Base-by-base conservation (phyloP, 1,140 invertebrate genomes). In the Ceratoteleas bidentatus region DNA sequence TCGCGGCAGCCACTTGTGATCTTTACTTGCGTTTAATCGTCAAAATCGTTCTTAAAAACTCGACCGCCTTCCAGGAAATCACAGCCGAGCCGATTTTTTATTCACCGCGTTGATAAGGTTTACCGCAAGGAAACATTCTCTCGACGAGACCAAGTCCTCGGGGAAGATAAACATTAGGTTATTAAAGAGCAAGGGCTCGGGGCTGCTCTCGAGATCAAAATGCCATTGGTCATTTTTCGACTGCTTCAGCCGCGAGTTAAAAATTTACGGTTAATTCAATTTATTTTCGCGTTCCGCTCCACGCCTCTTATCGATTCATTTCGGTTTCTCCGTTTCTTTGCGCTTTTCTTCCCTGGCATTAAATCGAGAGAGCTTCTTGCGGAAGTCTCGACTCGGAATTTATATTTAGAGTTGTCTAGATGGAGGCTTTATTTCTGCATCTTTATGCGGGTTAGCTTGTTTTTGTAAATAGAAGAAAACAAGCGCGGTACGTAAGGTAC, bases 161-260 rank as follows among this genome's bases (percentile, higher is more conserved):
- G 52, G 52, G 64, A 56, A 56, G 16, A 66, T 66, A 32, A 66
- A 66, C 64, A 56, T n/a, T 34, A 16, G 10, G 52, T 66, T 66
- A 66, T 66, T 66, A 66, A 66, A 56, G 32, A 56, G 38, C 24
- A 52, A 66, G 52, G 56, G 64, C 64, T 66, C 15, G 64, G 16
- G 53, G 64, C 64, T 66, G 47, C 64, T 47, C 15, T 15, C 32
- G 40, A 66, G 38, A 66, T 56, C 0, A 56, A 56, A 66, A 45
- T 66, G 13, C 53, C 36, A 34, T 54, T 54, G 60, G 33, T 15
- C 49, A 64, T 52, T 64, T 49, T 40, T 56, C 38, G n/a, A 47
- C 16, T 47, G 5, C 16, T 4, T 32, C 16, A 1, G 11, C 10
- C 16, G 33, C 2, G 6, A 33, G 24, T 53, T 24, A 33, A 53